A percentile compares a stretch with the other conserved stretches of the same genome.
These are phyloP conservation scores for Melangyna quadrimaculata DNA, from an alignment of 2,888 invertebrate genomes.

Conservation along the genomic window DNA sequence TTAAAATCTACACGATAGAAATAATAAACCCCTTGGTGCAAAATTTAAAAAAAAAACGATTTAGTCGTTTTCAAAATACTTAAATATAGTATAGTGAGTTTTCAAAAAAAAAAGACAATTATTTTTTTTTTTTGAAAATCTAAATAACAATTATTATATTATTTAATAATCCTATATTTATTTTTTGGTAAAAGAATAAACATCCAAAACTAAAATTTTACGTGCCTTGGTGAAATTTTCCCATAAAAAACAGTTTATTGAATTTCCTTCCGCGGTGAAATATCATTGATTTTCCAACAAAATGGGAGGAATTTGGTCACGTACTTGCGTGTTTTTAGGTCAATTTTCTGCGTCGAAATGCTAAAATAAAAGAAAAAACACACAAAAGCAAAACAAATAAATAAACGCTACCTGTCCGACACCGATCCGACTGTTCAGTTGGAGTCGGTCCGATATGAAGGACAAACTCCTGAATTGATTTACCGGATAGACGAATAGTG, in stretches of 20 bases:
- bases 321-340: constrained; percentile 53
- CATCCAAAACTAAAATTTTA: too few relatives aligned
- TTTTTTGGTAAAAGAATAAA: too few relatives aligned
- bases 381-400: neutral
- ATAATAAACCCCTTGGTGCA: too few relatives aligned
- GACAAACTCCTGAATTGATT: constrained; percentile 25
- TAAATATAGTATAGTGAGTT: too few relatives aligned
- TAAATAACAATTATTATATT: too few relatives aligned
- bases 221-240: neutral
- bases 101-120: too few relatives aligned
- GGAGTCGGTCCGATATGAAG: constrained; percentile 18
- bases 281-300: constrained; percentile 12
- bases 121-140: too few relatives aligned
- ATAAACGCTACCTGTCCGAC: constrained; percentile 20
- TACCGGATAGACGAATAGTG: constrained; percentile 21
- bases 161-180: too few relatives aligned
- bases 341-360: constrained; percentile 47
- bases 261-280: neutral
- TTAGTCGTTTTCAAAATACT: too few relatives aligned
- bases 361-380: neutral
- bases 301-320: neutral
- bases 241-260: neutral
- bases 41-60: too few relatives aligned
- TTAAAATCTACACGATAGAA: too few relatives aligned
- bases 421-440: constrained; percentile 6